Base-by-base conservation (phyloP, 2,113 vertebrate species). In the Cnemophilus loriae region DNA sequence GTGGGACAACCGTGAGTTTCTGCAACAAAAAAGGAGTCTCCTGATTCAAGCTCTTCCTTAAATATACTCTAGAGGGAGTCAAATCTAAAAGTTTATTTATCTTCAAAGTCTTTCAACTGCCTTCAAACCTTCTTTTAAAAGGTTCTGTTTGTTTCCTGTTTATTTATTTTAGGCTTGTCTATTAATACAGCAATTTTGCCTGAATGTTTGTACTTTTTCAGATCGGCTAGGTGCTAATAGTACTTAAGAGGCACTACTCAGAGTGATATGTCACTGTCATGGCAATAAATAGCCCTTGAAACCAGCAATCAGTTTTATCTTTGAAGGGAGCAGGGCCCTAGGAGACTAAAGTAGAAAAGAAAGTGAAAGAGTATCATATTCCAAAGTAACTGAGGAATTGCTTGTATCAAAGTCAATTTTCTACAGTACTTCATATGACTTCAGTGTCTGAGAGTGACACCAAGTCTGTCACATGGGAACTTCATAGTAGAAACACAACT, bases 11-110 rank as follows among this genome's bases (percentile, higher is more conserved):
- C 0, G 2, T 17, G 78, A 21, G 21, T 55, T 91, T 75, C 86
- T 95, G 73, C 64, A 84, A 61, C 84, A 65, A 78, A 88, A 96
- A 96, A 78, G 33, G 92, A 76, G 93, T 94, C 42, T 94, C 61
- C 67, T 37, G 52, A 67, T 83, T 93, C 76, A 95, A 94, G 97
- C 97, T 98, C 97, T 98, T 98, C 98, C 88, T 97, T 85, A 85
- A 97, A 95, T 97, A 95, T 97, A 98, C 99, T 99, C 99, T 99
- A 99, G 99, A 99, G 99, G 99, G 99, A 98, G 99, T 98, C 98
- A 99, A 98, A 97, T 98, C 98, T 98, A 98, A 98, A 98, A 99
- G 97, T 98, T 97, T 97, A 93, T 96, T 96, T 97, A 94, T 96
- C 93, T 98, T 96, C 95, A 87, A 96, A 95, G 71, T 73, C 90